These are phyloP conservation scores for Limnodromus scolopaceus DNA, from an alignment of 2,797 vertebrate genomes.

Conservation along the genomic window DNA sequence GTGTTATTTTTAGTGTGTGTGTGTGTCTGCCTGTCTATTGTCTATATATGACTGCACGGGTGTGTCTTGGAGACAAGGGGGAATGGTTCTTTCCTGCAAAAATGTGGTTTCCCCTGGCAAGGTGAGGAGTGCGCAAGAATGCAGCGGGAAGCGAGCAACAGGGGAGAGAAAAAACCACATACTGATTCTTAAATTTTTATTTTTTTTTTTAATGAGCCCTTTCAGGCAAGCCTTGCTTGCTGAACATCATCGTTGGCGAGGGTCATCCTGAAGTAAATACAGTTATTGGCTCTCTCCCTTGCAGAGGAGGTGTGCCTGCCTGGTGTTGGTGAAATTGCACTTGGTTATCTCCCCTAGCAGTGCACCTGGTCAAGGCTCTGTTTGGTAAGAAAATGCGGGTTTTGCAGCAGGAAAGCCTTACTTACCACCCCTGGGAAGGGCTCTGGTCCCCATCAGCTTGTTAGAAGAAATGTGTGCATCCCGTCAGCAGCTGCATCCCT, in stretches of 20 bases:
- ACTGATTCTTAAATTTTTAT: not conserved
- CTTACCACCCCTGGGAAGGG: not conserved
- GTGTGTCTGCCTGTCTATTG: not conserved
- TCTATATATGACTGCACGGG: not conserved
- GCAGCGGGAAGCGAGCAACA: not conserved
- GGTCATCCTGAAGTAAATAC: not conserved
- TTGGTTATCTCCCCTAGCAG: not conserved
- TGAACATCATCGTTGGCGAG: not conserved
- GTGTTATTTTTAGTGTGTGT: slow-evolving; percentile 51
- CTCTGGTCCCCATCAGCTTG: not conserved
- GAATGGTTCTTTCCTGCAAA: not conserved
- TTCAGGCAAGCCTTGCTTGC: not conserved
- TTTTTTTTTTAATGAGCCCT: not conserved
- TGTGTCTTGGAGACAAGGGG: not conserved
- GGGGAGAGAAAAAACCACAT: not conserved
- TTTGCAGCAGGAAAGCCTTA: not conserved
- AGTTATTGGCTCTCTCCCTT: not conserved
- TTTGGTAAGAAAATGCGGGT: not conserved
- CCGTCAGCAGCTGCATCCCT: fast-evolving
- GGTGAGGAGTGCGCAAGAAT: not conserved
- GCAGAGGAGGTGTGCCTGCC: not conserved
- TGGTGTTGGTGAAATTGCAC: not conserved
- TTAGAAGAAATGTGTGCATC: fast-evolving
- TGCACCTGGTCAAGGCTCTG: not conserved
- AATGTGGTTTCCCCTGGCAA: not conserved